A percentile compares a stretch with the other conserved stretches of the same genome.
Evolutionary conservation across 37 sponge, comb jelly and placozoan genomes (phyloP).

Genomic region (Theonella swinhoei): DNA sequence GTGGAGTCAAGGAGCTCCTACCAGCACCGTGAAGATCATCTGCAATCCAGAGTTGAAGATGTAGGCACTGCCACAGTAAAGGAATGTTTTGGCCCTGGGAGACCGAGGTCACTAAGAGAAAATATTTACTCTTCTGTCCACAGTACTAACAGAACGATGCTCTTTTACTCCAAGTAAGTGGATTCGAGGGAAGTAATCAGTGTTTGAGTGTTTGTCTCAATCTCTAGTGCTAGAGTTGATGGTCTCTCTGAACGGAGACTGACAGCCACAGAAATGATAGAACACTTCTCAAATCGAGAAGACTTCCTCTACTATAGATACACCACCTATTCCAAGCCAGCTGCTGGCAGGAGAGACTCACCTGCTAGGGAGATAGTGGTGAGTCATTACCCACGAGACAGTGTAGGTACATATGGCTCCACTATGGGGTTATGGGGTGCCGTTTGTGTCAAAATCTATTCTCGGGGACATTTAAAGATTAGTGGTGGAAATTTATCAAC

Average conservation of each 20-base stretch:
- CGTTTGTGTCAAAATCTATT: too few relatives aligned
- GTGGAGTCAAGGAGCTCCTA: constrained; percentile 70
- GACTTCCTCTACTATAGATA: constrained; percentile 80
- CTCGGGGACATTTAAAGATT: too few relatives aligned
- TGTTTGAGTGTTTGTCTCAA: neutral
- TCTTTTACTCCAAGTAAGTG: constrained; percentile 63
- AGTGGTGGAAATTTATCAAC: too few relatives aligned
- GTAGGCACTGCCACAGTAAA: constrained; percentile 44
- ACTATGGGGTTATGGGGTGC: too few relatives aligned
- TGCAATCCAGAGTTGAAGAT: constrained; percentile 58
- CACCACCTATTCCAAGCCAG: constrained; percentile 53
- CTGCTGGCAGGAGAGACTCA: constrained; percentile 52
- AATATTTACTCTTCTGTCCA: neutral
- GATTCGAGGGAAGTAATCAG: neutral
- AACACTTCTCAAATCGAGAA: constrained; percentile 70
- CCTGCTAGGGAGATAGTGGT: constrained; percentile 61
- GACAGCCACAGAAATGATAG: constrained; percentile 71
- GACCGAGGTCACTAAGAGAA: constrained; percentile 64
- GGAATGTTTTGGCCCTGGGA: constrained; percentile 78
- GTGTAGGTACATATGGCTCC: neutral
- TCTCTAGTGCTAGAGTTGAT: constrained; percentile 89
- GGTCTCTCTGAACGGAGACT: constrained; percentile 77
- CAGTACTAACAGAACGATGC: constrained; percentile 49
- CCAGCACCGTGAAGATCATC: constrained; percentile 73
- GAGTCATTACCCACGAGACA: neutral